phyloP scores from a whole-genome alignment of 2,888 invertebrate genomes.

The Ochropleura plecta region DNA sequence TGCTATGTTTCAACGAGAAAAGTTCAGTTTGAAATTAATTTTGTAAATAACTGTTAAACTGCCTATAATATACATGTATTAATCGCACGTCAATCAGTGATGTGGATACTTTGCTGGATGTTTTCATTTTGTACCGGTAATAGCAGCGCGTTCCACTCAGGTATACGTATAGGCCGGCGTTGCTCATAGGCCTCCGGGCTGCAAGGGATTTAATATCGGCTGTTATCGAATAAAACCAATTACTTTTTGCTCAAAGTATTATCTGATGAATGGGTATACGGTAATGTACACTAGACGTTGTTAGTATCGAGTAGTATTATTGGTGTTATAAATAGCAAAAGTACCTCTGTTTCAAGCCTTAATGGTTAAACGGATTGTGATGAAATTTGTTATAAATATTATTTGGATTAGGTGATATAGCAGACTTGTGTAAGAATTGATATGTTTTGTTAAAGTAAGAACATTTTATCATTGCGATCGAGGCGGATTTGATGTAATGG shows the following conservation, averaged over 20 bases:
- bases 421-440: neutral
- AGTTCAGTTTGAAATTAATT: neutral
- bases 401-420: neutral
- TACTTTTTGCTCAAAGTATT: neutral
- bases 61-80: neutral
- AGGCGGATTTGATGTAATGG: no score
- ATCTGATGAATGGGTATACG: neutral
- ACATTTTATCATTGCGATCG: no score
- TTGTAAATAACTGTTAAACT: neutral
- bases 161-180: neutral
- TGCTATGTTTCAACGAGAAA: neutral
- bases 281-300: neutral
- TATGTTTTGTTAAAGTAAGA: no score
- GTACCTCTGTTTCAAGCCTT: neutral
- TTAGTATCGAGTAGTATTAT: neutral
- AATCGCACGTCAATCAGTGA: slow-evolving; percentile 14
- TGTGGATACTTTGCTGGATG: neutral
- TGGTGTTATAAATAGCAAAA: neutral
- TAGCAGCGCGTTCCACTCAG: neutral
- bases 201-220: neutral
- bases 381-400: neutral
- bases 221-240: neutral
- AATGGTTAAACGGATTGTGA: neutral
- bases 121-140: slow-evolving; percentile 42
- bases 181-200: no score